Base-by-base conservation (phyloP, 64 coral and sea anemone species). In the Actinia tenebrosa region DNA sequence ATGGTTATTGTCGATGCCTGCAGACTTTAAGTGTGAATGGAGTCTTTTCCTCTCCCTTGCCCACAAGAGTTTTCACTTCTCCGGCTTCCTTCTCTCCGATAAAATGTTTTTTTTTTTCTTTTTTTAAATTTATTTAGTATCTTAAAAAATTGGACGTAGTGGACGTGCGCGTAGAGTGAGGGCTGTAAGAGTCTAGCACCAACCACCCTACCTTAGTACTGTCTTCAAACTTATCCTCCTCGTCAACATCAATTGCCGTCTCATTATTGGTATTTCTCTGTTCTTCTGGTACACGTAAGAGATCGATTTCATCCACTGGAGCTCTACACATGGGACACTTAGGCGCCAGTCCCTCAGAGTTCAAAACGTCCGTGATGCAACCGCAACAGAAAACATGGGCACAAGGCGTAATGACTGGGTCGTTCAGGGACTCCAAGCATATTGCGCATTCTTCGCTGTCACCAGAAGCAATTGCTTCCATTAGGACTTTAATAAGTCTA, bases 381-480 rank as follows among this genome's bases (percentile, higher is more conserved):
- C 26, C 86, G n/a, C 84, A 80, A 16, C 94, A 96, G 26, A 96
- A 96, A 16, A 87, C 94, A 82, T 96, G 94, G 16, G 82, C 94
- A 91, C 94, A 96, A 22, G 87, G 94, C 2, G 94, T 96, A 60
- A 96, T 93, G 58, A 92, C 91, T 17, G 94, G 94, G 1, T 96
- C 94, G 16, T 88, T 90, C 14, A 96, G 64, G 0, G 94, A 93
- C 16, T 96, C 94, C 9, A 96, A 71, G 44, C 94, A 96, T 1
- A 96, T 84, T 10, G 91, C 89, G 55, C 94, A 96, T 58, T 96
- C 94, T 81, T 96, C 94, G 77, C 91, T 90, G 64, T 86, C 88
- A 20, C 94, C 94, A 26, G 94, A 90, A 26, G 85, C 84, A 7
- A 96, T 62, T 10, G 87, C 53, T 44, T 90, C 79, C 6, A 96